Conservation (phyloP, 2,888 invertebrate species). For the Mimas tiliae region DNA sequence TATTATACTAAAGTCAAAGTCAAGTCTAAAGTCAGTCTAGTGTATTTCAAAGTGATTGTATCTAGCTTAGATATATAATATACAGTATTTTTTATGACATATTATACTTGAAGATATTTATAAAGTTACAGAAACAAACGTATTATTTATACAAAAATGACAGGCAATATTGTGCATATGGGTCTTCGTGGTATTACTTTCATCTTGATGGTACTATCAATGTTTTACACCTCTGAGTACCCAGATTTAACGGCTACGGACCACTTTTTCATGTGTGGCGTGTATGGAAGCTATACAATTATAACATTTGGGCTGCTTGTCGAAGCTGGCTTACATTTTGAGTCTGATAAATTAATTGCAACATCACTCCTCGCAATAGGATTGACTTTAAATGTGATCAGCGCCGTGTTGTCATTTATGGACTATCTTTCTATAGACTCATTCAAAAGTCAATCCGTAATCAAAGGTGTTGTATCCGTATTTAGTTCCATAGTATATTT, state of each 20-base stretch:
- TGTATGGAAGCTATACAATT: slow-evolving; percentile 54
- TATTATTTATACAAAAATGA: slow-evolving; percentile 41
- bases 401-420: slow-evolving; percentile 44
- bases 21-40: too few relatives aligned
- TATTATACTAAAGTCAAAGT: too few relatives aligned
- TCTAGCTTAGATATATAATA: too few relatives aligned
- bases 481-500: slow-evolving; percentile 44
- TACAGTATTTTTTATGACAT: not conserved
- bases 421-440: slow-evolving; percentile 42
- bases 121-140: not conserved
- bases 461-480: slow-evolving; percentile 51
- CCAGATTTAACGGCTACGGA: slow-evolving; percentile 40
- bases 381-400: slow-evolving; percentile 44
- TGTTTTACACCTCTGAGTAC: slow-evolving; percentile 55
- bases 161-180: slow-evolving; percentile 53
- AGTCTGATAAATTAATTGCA: slow-evolving; percentile 47
- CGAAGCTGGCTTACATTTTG: slow-evolving; percentile 52
- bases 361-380: slow-evolving; percentile 45
- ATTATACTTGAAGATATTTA: not conserved
- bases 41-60: too few relatives aligned
- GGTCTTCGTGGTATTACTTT: slow-evolving; percentile 52
- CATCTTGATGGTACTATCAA: slow-evolving; percentile 48
- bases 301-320: slow-evolving; percentile 58
- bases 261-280: slow-evolving; percentile 57
- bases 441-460: slow-evolving; percentile 43